Percentiles rank a stretch among this genome's conserved stretches.
Conservation (phyloP, 2,797 vertebrate genomes). For the Crenuchus spilurus region DNA sequence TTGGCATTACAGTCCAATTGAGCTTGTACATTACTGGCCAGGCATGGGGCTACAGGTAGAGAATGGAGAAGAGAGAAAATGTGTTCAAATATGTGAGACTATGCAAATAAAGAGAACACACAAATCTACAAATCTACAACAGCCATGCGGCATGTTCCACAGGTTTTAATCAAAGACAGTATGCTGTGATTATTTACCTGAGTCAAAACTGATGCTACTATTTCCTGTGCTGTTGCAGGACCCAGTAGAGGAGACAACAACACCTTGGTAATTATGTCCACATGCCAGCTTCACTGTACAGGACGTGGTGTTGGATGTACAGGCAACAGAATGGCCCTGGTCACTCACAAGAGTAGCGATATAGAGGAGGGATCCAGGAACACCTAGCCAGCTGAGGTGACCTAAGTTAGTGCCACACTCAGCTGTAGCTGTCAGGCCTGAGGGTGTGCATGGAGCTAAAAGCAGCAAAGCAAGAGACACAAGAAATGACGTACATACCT, state of each 20-base stretch:
- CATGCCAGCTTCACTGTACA: conserved; percentile 74
- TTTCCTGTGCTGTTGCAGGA: conserved; percentile 70
- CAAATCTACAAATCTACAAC: background rate
- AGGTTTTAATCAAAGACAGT: too few relatives aligned
- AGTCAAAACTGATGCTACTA: conserved; percentile 61
- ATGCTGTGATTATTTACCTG: conserved; percentile 65
- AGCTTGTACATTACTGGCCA: conserved; percentile 68
- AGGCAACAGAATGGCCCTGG: conserved; percentile 64
- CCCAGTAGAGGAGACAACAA: conserved; percentile 62
- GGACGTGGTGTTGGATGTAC: conserved; percentile 65
- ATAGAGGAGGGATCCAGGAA: conserved; percentile 63
- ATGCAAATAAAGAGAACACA: background rate
- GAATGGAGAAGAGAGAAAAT: background rate
- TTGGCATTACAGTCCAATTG: conserved; percentile 69
- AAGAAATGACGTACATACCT: too few relatives aligned
- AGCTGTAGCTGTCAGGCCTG: conserved; percentile 58
- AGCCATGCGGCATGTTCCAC: too few relatives aligned
- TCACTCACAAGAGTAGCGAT: conserved; percentile 59
- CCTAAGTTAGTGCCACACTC: conserved; percentile 72
- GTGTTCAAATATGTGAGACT: too few relatives aligned
- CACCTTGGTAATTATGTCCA: conserved; percentile 63
- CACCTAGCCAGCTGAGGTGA: conserved; percentile 66
- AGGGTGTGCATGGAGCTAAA: conserved; percentile 77
- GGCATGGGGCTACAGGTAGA: conserved; percentile 72
- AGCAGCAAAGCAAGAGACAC: background rate